Base-by-base conservation (phyloP, 37 sponge, comb jelly and placozoan genomes). In the Crambe crambe region DNA sequence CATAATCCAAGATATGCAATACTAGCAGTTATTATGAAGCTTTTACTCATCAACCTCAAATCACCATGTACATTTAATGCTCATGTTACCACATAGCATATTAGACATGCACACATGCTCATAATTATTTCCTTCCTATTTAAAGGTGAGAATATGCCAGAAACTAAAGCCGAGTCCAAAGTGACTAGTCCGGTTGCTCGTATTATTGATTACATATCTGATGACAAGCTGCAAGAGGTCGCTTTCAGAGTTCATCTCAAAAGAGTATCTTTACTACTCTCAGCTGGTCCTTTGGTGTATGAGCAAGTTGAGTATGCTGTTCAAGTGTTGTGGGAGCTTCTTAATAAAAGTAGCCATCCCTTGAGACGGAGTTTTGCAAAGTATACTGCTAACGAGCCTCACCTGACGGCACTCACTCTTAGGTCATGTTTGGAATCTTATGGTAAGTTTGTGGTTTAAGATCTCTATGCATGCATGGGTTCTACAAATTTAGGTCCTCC, bases 241-340 rank as follows among this genome's bases (percentile, higher is more conserved):
- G 63, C 63, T 8, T 62, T 62, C 63, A 62, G 30, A 23, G 63
- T 62, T 23, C 15, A 23, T 62, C 26, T 62, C 6, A 62, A 62
- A 27, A 8, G 12, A 23, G 63, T 27, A 23, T 8, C 63, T 62
- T 62, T 62, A 6, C 18, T 54, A 54, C 30, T 18, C 12, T 30
- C 63, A 30, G 63, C 30, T 62, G 15, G 63, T 62, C 30, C 26
- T 62, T 4, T 8, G 15, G 63, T 62, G 30, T 8, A 62, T 30
- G 25, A 62, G 15, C 30, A 18, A 18, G n/a, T 62, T 8, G 15
- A 62, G 63, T 62, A 62, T 62, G 63, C 63, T 30, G 25, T 62
- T 62, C 63, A 62, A 62, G 12, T 62, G 6, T 62, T 62, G 63
- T 62, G 63, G 63, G 30, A 23, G 15, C 63, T 62, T 62, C 63